These are phyloP conservation scores for Plutomurus gul DNA, from an alignment of 1,140 invertebrate species.

Conservation along the genomic window DNA sequence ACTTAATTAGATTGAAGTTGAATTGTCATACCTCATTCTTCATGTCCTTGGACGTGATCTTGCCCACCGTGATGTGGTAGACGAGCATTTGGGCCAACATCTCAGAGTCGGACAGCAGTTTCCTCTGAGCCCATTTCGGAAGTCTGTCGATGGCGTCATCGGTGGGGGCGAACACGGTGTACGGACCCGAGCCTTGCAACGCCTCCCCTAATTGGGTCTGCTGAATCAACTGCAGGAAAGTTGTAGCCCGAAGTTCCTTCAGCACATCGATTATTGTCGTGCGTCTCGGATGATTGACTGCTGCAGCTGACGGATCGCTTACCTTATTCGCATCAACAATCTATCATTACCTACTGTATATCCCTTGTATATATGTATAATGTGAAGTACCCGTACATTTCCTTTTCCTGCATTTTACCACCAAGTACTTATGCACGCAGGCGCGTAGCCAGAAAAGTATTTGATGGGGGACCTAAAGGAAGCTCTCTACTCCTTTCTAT, in stretches of 20 bases:
- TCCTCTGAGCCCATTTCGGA: slow-evolving; percentile 53
- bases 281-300: slow-evolving; percentile 53
- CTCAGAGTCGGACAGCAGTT: slow-evolving; percentile 50
- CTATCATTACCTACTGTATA: background rate
- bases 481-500: background rate
- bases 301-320: slow-evolving; percentile 45
- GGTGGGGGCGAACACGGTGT: slow-evolving; percentile 54
- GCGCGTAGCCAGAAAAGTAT: background rate
- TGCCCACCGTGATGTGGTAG: slow-evolving; percentile 53
- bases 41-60: slow-evolving; percentile 50
- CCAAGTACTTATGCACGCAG: background rate
- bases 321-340: slow-evolving; percentile 45
- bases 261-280: slow-evolving; percentile 54
- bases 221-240: slow-evolving; percentile 53
- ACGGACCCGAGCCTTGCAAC: slow-evolving; percentile 52
- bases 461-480: background rate
- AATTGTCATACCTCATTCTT: slow-evolving; percentile 51
- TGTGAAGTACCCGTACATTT: too few relatives aligned
- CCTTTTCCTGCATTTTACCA: background rate
- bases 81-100: slow-evolving; percentile 53
- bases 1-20: background rate
- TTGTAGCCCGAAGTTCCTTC: slow-evolving; percentile 52
- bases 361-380: too few relatives aligned
- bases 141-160: slow-evolving; percentile 54
- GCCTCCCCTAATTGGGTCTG: slow-evolving; percentile 52